Base-by-base conservation (phyloP, 2,888 invertebrate genomes). In the Cosmia pyralina region DNA sequence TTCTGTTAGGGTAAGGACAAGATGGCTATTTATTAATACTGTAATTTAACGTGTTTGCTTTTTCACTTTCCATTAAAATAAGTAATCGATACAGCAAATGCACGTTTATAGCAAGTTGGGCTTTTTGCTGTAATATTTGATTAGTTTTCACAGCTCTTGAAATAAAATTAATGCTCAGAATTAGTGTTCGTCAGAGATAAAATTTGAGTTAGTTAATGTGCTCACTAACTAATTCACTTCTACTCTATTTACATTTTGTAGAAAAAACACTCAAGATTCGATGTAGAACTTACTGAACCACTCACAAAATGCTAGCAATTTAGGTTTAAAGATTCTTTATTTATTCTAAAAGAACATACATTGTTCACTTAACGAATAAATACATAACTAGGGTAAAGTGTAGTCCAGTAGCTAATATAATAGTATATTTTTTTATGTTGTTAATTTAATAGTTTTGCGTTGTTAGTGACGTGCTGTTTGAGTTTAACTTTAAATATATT, bases 11-110 rank as follows among this genome's bases (percentile, higher is more conserved):
- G 19, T 60, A 48, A 22, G n/a, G 48, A 58, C 28, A 75, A 67
- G 55, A 64, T 81, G 70, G 70, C 38, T 17, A 63, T 52, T 66
- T 66, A 62, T 50, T 66, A 46, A 52, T 73, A 15, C 19, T 52
- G 55, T 46, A 17, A 34, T 41, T 69, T 8, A 48, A 38, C 34
- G 13, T 19, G n/a, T 17, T 66, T 38, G 34, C 7, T 34, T 38
- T 48, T 41, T 50, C 0, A 41, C 10, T 19, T 52, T 52, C 4
- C 11, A 0, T 41, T 10, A 15, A 11, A 7, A 19, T 28, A 62
- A 28, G 1, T 28, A 4, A 46, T 28, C 0, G 11, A 46, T 19
- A 34, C 28, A 48, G 0, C 15, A 3, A 10, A 19, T 28, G 34
- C 17, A 22, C 1, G 4, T 46, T 46, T 28, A 28, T 19, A 28